Conservation (phyloP, 2,113 vertebrate species). For the Ursus arctos region DNA sequence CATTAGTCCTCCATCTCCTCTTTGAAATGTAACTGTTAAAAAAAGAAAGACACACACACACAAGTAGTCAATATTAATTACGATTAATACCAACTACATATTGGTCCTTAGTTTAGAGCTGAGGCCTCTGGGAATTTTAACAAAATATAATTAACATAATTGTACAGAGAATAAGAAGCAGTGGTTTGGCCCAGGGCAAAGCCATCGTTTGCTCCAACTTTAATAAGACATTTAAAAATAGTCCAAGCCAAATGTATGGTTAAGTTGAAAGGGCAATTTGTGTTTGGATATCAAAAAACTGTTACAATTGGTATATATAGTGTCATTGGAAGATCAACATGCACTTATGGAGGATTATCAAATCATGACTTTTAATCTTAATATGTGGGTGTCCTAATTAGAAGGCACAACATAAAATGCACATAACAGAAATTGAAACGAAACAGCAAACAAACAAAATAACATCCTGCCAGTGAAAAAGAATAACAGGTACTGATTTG, state of each 20-base stretch:
- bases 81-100: slow-evolving; percentile 75
- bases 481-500: not conserved
- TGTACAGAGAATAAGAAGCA: slow-evolving; percentile 66
- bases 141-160: slow-evolving; percentile 78
- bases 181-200: slow-evolving; percentile 57
- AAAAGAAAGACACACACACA: slow-evolving; percentile 62
- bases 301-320: not conserved
- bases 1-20: slow-evolving; percentile 98
- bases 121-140: slow-evolving; percentile 77
- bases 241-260: not conserved
- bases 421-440: not conserved
- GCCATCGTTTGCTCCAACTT: slow-evolving; percentile 3
- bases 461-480: not conserved
- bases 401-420: not conserved
- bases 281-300: slow-evolving; percentile 1
- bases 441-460: not conserved
- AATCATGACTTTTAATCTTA: not conserved
- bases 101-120: slow-evolving; percentile 31
- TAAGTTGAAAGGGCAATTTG: not conserved
- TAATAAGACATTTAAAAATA: slow-evolving; percentile 56
- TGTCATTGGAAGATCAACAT: not conserved
- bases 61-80: slow-evolving; percentile 85
- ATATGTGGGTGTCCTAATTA: not conserved
- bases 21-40: slow-evolving; percentile 97
- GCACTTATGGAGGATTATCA: not conserved